These are phyloP conservation scores for Lycaon pictus DNA, from an alignment of 2,113 vertebrate genomes.

Conservation along the genomic window DNA sequence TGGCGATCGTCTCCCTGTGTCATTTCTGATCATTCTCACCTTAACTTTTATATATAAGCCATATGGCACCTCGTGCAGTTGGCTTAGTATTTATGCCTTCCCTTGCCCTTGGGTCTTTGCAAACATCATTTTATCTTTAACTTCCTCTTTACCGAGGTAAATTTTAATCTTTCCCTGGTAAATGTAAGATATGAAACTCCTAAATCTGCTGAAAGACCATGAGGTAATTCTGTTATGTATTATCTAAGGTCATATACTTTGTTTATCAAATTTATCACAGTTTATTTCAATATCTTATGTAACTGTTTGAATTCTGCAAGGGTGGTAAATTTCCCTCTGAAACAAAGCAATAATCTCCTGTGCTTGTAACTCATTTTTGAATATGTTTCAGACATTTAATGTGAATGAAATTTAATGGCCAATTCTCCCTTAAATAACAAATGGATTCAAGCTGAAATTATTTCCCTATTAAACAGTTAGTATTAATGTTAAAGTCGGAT, in stretches of 20 bases:
- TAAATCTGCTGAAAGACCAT: background rate
- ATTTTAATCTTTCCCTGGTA: background rate
- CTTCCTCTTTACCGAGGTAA: background rate
- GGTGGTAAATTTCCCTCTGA: background rate
- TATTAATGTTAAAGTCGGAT: background rate
- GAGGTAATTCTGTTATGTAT: background rate
- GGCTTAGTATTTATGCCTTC: background rate
- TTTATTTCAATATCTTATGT: background rate
- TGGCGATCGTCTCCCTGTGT: background rate
- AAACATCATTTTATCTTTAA: background rate
- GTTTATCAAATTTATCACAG: background rate
- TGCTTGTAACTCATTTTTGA: background rate
- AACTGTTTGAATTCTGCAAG: background rate
- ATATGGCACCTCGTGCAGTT: background rate
- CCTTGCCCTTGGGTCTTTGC: background rate
- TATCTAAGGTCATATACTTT: background rate
- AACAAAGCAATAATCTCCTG: background rate
- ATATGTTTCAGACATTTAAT: background rate
- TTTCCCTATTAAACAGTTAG: constrained; percentile 18
- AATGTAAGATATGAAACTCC: background rate
- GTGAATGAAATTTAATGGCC: background rate
- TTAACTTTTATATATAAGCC: background rate
- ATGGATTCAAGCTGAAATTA: background rate
- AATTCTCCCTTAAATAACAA: constrained; percentile 3
- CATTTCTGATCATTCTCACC: background rate